Base-by-base conservation (phyloP, 1,140 invertebrate genomes). In the Trachelipus rathkii region DNA sequence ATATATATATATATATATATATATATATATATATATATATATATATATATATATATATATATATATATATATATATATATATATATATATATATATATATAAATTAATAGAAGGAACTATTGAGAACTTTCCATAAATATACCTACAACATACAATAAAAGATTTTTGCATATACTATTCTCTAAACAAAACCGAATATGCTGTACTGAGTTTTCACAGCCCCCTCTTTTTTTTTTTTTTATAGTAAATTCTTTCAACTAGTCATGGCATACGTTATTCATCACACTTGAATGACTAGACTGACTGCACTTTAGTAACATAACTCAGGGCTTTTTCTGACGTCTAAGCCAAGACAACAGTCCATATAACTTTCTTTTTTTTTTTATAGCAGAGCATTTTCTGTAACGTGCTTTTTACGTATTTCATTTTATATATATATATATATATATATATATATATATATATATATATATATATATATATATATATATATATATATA, bases 51-150 rank as follows among this genome's bases (percentile, higher is more conserved):
- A 33, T 33, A 33, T 33, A 33, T 33, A 33, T 33, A 33, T 33
- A 33, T 33, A n/a, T 33, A 33, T 33, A 33, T 33, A 33, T 33
- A 60, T 60, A 19, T 60, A 60, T 60, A 60, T 60, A 60, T 33
- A 60, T 60, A 60, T n/a, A 60, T 60, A 60, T 60, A 60, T 13
- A 60, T 72, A 76, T 79, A 79, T 79, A 79, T 79, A 75, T 79
- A 79, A 79, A 79, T 76, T 79, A 79, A 79, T 75, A 79, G 71
- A 77, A 79, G 78, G 78, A 79, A 79, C 78, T 79, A 79, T 79
- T 71, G 76, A 76, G 75, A 76, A 76, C 76, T 76, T 79, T 69
- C 76, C n/a, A n/a, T 75, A 72, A 15, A 19, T 60, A 79, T 74
- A 73, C 76, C 78, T 79, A 79, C 78, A 79, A 79, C 78, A 77